Evolutionary conservation across 2,888 invertebrate species (phyloP), one percentile per base, ranked within the genome.

Genomic region (Temnothorax unifasciatus): DNA sequence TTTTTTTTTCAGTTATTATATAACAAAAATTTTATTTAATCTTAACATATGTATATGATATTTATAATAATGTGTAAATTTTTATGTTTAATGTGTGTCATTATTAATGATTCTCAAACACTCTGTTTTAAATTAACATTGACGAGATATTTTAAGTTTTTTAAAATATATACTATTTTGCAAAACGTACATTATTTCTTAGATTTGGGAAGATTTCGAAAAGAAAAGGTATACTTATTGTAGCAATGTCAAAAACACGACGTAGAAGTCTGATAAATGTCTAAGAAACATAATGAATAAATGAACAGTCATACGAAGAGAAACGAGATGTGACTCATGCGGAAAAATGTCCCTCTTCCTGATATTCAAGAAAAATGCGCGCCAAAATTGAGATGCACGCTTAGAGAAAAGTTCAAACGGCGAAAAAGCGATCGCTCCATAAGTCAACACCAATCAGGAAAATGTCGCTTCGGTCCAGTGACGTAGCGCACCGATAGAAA

Each of bases 381-480:
- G 18, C 18, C 25, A 38, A 63, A 38, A 83, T 85, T 87, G 87
- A 87, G 87, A 88, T 52, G 5, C 52, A 41, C 11, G 84, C 73
- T 81, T 84, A 81, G 82, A 82, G 82, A 66, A 87, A 88, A 86
- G 86, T 89, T 90, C 87, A 92, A 92, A 91, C 79, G 74, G 66
- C 88, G 90, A 89, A 90, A 66, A 91, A 88, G 87, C 89, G 91
- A 93, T 93, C 91, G 93, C 90, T 93, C 93, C 91, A 92, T 93
- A 93, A 93, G 92, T 93, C 92, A 92, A 93, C 90, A 92, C 91
- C 92, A 92, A 93, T 93, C 92, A 92, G 88, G 82, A 85, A 89
- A 86, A 84, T 73, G 74, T 54, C 61, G 81, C 9, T 52, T 66
- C 74, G 76, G 63, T 68, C 61, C 81, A 54, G 66, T 41, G 64